These are phyloP conservation scores for Oncorhynchus kisutch DNA, from an alignment of 2,113 vertebrate genomes.

Conservation along the genomic window DNA sequence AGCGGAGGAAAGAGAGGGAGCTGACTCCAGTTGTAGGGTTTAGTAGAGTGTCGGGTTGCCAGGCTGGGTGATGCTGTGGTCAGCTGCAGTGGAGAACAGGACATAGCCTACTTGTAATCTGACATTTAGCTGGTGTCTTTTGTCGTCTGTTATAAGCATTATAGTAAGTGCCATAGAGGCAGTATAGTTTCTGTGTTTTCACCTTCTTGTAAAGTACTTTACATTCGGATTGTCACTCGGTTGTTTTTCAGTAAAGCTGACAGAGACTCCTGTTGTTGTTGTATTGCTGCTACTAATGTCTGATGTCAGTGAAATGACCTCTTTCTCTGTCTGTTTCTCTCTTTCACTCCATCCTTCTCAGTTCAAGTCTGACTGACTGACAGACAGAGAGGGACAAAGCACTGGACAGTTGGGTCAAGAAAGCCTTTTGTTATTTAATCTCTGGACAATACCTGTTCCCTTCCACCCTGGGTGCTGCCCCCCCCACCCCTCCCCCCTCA, in stretches of 20 bases:
- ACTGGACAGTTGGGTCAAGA: conserved; percentile 41
- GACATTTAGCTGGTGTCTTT: too few species aligned
- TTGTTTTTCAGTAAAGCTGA: conserved; percentile 58
- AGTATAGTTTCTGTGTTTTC: too few species aligned
- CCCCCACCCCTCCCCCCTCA: conserved; percentile 53
- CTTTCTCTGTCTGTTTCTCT: conserved; percentile 26
- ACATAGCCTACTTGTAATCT: too few species aligned
- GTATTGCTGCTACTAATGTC: conserved; percentile 51
- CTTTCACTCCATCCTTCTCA: conserved; percentile 28
- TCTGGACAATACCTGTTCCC: conserved; percentile 16
- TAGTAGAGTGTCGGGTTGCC: too few species aligned
- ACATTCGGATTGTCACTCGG: conserved; percentile 4
- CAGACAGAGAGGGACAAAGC: conserved; percentile 21
- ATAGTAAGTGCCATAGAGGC: too few species aligned
- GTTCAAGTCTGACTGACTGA: conserved; percentile 44
- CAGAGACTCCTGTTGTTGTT: conserved; percentile 55
- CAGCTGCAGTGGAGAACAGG: too few species aligned
- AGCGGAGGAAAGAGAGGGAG: too few species aligned
- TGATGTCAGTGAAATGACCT: conserved; percentile 71
- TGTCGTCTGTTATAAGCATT: too few species aligned
- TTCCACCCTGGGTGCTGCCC: conserved; percentile 42
- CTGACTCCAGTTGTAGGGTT: too few species aligned
- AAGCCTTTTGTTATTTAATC: conserved; percentile 18
- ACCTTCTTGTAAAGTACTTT: background rate
- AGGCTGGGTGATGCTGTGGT: too few species aligned